Base-by-base conservation (phyloP, 2,113 vertebrate genomes). In the Isichthys henryi region DNA sequence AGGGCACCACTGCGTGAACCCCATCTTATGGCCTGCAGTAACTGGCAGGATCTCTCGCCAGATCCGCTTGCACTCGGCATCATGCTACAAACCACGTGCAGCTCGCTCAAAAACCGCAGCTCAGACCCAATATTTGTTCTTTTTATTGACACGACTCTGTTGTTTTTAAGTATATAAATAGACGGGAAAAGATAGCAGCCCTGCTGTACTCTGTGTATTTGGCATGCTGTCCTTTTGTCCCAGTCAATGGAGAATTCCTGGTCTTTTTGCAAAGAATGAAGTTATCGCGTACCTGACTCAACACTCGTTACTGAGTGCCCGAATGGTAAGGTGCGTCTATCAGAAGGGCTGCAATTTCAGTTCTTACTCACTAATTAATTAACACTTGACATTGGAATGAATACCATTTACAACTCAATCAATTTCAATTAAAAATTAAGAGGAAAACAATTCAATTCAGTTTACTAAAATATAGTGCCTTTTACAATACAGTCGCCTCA, bases 1-100 rank as follows among this genome's bases (percentile, higher is more conserved):
- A 27, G 3, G n/a, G 58, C 50, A 31, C 56, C 70, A 84, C 89
- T 85, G 83, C 83, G 74, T 83, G 90, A 77, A 80, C 85, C 46
- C 48, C 15, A 21, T 46, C 39, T 11, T 8, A n/a, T n/a, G 49
- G 48, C 39, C 62, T 1, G 5, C 13, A 70, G 46, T 70, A 43
- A 21, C 31, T 48, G 82, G 43, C 62, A 19, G 8, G 43, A 43
- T 21, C 45, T 62, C 87, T 66, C n/a, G 17, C 23, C 19, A n/a
- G 58, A 5, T 6, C 4, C 2, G 17, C 87, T 46, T 52, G 11
- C 17, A 4, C 27, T 5, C 13, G 1, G 15, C 2, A 19, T 11
- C 66, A 35, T 10, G 23, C 39, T 88, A 19, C 31, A 70, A 50
- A 35, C 58, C n/a, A 43, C 11, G 21, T 48, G 46, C 48, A 1